These are phyloP conservation scores for Chelon auratus DNA, from an alignment of 2,797 vertebrate genomes.

Conservation along the genomic window DNA sequence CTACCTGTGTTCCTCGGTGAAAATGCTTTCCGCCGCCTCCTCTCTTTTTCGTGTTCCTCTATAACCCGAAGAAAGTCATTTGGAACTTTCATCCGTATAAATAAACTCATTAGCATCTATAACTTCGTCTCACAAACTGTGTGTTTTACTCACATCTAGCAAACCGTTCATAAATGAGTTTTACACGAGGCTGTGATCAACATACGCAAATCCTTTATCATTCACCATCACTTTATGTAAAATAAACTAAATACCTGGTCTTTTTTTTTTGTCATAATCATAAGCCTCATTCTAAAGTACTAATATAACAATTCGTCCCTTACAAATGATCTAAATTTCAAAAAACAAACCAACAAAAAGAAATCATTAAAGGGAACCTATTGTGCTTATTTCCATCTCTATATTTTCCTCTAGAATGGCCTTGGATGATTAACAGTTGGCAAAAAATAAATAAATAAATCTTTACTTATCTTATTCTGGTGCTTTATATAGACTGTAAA, in stretches of 20 bases:
- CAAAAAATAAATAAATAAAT: too few relatives aligned
- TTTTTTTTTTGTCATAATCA: too few relatives aligned
- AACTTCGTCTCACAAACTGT: not conserved
- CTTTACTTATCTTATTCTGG: too few relatives aligned
- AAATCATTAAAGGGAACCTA: too few relatives aligned
- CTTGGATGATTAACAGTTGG: too few relatives aligned
- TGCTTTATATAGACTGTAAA: too few relatives aligned
- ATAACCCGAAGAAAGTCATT: not conserved
- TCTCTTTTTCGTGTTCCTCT: not conserved
- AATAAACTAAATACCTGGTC: not conserved
- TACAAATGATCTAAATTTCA: too few relatives aligned
- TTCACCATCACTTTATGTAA: not conserved
- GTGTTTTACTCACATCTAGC: constrained; percentile 8
- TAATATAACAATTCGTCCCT: too few relatives aligned
- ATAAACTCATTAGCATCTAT: constrained; percentile 8
- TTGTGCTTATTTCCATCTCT: too few relatives aligned
- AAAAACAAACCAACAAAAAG: too few relatives aligned
- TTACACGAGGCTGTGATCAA: not conserved
- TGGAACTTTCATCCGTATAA: constrained; percentile 4
- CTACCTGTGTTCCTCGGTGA: not conserved
- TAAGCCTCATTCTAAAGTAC: too few relatives aligned
- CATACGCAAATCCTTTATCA: not conserved
- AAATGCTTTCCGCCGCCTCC: constrained; percentile 3
- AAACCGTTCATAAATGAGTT: constrained; percentile 19
- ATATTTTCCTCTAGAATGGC: too few relatives aligned